Evolutionary conservation across 2,113 vertebrate species (phyloP), one percentile per base, ranked within the genome.

Genomic region (Caloenas nicobarica): DNA sequence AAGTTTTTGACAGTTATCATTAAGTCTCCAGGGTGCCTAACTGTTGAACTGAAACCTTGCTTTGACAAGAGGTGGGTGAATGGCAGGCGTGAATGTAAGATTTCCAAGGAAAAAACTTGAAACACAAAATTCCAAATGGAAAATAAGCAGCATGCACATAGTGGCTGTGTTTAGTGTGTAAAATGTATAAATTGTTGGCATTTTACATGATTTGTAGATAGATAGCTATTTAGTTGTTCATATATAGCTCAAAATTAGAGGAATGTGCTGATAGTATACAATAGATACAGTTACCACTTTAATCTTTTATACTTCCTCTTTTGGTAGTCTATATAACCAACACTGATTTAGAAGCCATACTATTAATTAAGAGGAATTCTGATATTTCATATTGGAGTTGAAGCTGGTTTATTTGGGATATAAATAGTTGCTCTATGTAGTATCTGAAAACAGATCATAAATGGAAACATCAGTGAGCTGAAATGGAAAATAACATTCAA

Each of bases 61-160:
- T 96, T 96, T 96, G 53, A 87, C 85, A 91, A 91, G 69, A 89
- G 82, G n/a, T 87, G 38, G 57, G 87, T 96, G 66, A 96, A 86
- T 70, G 36, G n/a, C 53, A 85, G 51, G 33, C 4, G 2, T 77
- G 62, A 92, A 64, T 81, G 16, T 68, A 78, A 76, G 62, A 66
- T 80, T 93, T 91, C 62, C 12, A 44, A 40, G 48, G 71, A 28
- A 60, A 84, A 91, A 58, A 60, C 19, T 3, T 31, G 16, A 44
- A 89, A 81, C 36, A 38, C 28, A 28, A 29, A 68, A 72, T 87
- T 88, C 6, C 5, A 64, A 79, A 62, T 51, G 16, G 40, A 71
- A 89, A 80, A 34, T 36, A 84, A 92, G 44, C 40, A 88, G 19
- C 23, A n/a, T 74, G 46, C 13, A 44, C 19, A 3, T 40, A 69